A percentile compares a stretch with the other conserved stretches of the same genome.
Evolutionary conservation across 2,888 invertebrate genomes (phyloP).

Genomic region (Oligia fasciuncula): DNA sequence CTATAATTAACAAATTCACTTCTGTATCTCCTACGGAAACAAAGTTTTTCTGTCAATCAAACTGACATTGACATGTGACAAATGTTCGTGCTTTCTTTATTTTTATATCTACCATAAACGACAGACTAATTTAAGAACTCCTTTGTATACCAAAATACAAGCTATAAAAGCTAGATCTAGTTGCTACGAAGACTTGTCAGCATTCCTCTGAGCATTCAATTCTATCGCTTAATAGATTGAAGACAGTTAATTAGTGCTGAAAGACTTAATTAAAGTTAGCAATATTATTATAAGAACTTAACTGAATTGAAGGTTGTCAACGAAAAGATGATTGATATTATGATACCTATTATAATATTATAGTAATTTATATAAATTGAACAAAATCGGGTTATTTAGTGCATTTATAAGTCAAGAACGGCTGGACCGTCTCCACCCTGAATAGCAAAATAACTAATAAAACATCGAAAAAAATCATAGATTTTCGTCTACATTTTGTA

Average conservation of each 20-base stretch:
- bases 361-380: too few species aligned
- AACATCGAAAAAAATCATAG: too few species aligned
- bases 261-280: conserved; percentile 17
- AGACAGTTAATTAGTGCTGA: conserved; percentile 24
- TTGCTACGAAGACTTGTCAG: not conserved
- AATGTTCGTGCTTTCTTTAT: not conserved
- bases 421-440: too few species aligned
- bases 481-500: too few species aligned
- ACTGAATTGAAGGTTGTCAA: conserved; percentile 11
- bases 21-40: too few species aligned
- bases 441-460: too few species aligned
- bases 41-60: not conserved
- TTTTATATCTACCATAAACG: not conserved
- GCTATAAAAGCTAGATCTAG: not conserved
- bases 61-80: conserved; percentile 1
- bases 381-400: too few species aligned
- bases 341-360: too few species aligned
- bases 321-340: not conserved
- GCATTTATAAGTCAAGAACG: too few species aligned
- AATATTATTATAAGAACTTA: conserved; percentile 19
- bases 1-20: too few species aligned
- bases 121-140: not conserved
- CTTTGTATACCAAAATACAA: not conserved
- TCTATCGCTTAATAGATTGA: conserved; percentile 7
- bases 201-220: conserved; percentile 25